These are phyloP conservation scores for Heliconius congener DNA, from an alignment of 1,140 invertebrate species.

Conservation along the genomic window DNA sequence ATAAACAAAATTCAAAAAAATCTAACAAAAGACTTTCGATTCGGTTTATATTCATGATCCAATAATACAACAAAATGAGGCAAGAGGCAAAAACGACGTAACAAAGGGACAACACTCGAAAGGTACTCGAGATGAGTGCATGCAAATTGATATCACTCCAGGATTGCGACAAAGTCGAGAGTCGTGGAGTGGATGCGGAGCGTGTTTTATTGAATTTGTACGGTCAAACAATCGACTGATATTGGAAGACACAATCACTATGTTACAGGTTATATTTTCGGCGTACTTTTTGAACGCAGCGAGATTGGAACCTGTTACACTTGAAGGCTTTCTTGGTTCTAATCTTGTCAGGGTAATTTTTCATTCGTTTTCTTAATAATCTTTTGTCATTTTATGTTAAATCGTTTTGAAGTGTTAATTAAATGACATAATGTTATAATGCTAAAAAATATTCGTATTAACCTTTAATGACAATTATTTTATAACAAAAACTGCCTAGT, in stretches of 20 bases:
- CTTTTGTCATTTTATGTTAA: no score
- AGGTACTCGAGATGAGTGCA: slow-evolving; percentile 59
- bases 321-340: no score
- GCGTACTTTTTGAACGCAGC: no score
- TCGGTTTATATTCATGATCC: slow-evolving; percentile 41
- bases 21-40: slow-evolving; percentile 27
- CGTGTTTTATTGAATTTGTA: slow-evolving; percentile 35
- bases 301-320: no score
- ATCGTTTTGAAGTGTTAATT: no score
- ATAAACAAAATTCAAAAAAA: background rate
- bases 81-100: slow-evolving; percentile 46
- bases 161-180: slow-evolving; percentile 58
- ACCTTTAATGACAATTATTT: no score
- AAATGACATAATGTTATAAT: no score
- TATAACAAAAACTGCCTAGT: no score
- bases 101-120: slow-evolving; percentile 67
- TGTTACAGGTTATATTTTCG: background rate
- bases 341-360: no score
- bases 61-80: slow-evolving; percentile 40
- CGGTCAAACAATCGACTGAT: slow-evolving; percentile 32
- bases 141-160: slow-evolving; percentile 74
- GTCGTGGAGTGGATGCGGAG: slow-evolving; percentile 34
- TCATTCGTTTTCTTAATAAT: no score
- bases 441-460: no score
- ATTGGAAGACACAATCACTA: slow-evolving; percentile 17